Evolutionary conservation across 2,888 invertebrate genomes (phyloP), one percentile per base, ranked within the genome.

Genomic region (Cryptocephalus moraei): DNA sequence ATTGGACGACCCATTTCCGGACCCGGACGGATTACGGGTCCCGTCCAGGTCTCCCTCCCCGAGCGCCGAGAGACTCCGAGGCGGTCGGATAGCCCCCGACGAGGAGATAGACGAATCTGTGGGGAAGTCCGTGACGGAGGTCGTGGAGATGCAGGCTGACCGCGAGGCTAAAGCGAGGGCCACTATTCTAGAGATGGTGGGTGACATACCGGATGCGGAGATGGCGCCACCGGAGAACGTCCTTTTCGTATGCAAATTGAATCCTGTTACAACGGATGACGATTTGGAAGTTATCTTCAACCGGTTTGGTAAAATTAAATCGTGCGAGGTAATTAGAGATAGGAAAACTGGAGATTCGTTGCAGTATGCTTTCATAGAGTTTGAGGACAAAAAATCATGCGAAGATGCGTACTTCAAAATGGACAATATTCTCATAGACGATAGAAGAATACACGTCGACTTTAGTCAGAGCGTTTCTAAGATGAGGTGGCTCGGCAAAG

Each of bases 341-440:
- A 84, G 86, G 56, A 87, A 91, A 63, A 84, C 87, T 1, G 88
- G 87, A 1, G 94, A 96, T 67, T 99, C 97, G 0, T 73, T 99
- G 47, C 99, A 99, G 65, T 99, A 99, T 72, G 97, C 97, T 0
- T 99, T 99, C 68, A 90, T 99, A 48, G 99, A 99, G 70, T 99
- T 97, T 75, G 88, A 86, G 52, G 86, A 93, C 45, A 81, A 83
- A 54, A 89, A 90, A 62, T 79, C 91, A 0, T 99, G 99, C 72
- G 99, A 99, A 73, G 89, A 90, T 59, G 99, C 99, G 1, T 99
- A 91, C 71, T 95, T 99, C 64, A 99, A 99, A 75, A 99, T 99
- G 99, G 97, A 97, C 68, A 99, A 99, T 75, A 97, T 99, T 0
- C 74, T 99, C 8, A 99, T 99, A 60, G 99, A 99, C 72, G 99